Evolutionary conservation across 2,797 vertebrate genomes (phyloP), one percentile per base, ranked within the genome.

Genomic region (Jordanella pulchra): DNA sequence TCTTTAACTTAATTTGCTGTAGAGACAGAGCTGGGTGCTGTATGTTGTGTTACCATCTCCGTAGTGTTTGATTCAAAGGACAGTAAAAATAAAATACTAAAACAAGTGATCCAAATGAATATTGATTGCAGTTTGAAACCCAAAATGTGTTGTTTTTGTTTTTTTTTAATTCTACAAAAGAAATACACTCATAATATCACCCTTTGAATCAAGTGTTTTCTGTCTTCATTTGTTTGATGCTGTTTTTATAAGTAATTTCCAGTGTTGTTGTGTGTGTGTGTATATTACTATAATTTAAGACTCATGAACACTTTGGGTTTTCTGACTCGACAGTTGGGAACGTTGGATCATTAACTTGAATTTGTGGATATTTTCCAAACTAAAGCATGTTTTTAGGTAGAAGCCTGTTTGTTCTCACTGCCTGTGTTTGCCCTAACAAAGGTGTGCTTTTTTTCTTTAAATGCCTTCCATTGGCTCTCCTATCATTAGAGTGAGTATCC

Each of bases 401-500:
- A 93, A 92, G 93, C 94, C 93, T 90, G 84, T 80, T 85, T 93
- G 92, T 91, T 84, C 84, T 84, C 92, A 86, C 79, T 67, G 78
- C 84, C 77, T 91, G 71, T 95, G 79, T 89, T 84, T 64, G 85
- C 86, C 84, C 82, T 89, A 96, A 95, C 93, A 95, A 94, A 94
- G 95, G 93, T 97, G 94, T 91, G 95, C 77, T 90, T 25, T 96
- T 83, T 96, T 94, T 93, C 93, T 93, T 95, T 94, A 95, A 96
- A 95, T 96, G 96, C 96, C 95, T 97, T 95, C 96, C 96, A 93
- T 92, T 95, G 94, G 94, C 93, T 91, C 93, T 89, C 83, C 84
- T 89, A 85, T 91, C 94, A 94, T 94, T 94, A 77, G 96, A 94
- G 97, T 97, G 96, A 99, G 97, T 98, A 97, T 96, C 67, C 55